Evolutionary conservation across 2,113 vertebrate species (phyloP), one percentile per base, ranked within the genome.

Genomic region (Limanda limanda): DNA sequence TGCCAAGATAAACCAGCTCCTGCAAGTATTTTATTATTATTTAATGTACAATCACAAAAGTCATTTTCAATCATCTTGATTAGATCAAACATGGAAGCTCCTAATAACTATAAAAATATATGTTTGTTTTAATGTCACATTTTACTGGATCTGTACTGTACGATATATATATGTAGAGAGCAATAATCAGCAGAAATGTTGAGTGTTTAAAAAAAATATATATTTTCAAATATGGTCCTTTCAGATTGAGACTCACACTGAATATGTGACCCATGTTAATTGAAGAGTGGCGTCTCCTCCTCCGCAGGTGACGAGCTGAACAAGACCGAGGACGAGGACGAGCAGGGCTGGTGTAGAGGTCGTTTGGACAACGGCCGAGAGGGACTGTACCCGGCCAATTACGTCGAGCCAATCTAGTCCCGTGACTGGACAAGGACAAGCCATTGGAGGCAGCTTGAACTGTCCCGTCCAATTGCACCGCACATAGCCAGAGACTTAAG

Each of bases 321-420:
- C 92, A 99, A 98, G 93, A 96, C 97, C 0, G 98, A 97, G 51
- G 97, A 99, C 51, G 98, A 99, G 90, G 98, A 99, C 0, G 98
- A 99, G 80, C 98, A 99, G 87, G 98, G 98, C 65, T 99, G 98
- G 98, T 99, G 98, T 95, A 95, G 97, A 94, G 98, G 98, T 85
- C 98, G 97, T 76, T 94, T 99, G 92, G 97, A 98, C 94, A 96
- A 67, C 73, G 98, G 98, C 84, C 96, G 93, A 80, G 93, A 97
- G 83, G 98, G 98, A 92, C 96, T 99, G 90, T 99, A 98, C 89
- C 98, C 98, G 0, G 98, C 98, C 94, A 99, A 99, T 94, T 99
- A 99, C 1, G 98, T 99, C 68, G 98, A 99, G 94, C 91, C 95
- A 71, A 97, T 99, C 89, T 99, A 97, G 91, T 90, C 90, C 90